Evolutionary conservation across 2,888 invertebrate genomes (phyloP).

Genomic region (Tridacna gigas): DNA sequence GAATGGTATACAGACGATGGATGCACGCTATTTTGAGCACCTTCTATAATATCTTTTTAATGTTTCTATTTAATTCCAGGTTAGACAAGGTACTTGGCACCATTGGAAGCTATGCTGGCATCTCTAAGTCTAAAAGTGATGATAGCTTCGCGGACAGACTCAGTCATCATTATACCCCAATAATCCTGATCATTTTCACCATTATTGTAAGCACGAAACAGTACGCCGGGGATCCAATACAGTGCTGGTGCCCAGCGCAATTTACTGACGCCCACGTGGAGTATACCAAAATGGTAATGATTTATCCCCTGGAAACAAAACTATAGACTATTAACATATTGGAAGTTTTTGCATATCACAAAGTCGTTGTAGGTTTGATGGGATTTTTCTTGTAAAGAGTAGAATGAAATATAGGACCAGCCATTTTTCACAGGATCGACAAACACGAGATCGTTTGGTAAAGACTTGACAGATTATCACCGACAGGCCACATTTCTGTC

Average conservation of each 20-base stretch:
- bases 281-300: constrained; percentile 67
- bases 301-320: no score
- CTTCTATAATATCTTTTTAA: not conserved
- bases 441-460: no score
- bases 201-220: constrained; percentile 73
- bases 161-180: constrained; percentile 71
- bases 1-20: not conserved
- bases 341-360: no score
- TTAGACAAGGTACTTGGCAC: constrained; percentile 70
- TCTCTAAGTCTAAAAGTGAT: constrained; percentile 57
- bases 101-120: constrained; percentile 60
- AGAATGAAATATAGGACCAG: no score
- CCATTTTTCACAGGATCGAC: no score
- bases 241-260: constrained; percentile 79
- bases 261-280: constrained; percentile 72
- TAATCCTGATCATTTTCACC: constrained; percentile 69
- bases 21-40: not conserved
- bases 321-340: no score
- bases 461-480: no score
- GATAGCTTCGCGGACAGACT: constrained; percentile 70
- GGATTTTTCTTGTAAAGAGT: no score
- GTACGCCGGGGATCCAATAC: constrained; percentile 75
- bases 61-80: constrained; percentile 45
- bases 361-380: no score
- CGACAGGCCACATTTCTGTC: no score